Evolutionary conservation across 2,797 vertebrate genomes (phyloP).

Genomic region (Austrolebias charrua): DNA sequence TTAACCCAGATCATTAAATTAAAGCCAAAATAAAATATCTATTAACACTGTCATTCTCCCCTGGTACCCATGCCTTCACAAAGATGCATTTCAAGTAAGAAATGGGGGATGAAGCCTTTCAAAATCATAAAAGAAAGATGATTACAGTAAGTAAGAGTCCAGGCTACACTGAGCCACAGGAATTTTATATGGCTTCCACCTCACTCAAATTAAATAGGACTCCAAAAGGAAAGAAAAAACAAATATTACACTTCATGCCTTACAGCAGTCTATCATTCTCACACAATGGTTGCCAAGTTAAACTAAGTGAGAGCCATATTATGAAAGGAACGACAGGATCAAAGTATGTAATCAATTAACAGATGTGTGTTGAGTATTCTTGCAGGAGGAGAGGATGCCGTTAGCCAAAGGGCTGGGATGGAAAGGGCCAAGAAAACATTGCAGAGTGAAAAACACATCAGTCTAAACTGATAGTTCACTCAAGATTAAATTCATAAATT

Average conservation of each 20-base stretch:
- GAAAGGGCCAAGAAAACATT: conserved; percentile 33
- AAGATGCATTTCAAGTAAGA: conserved; percentile 34
- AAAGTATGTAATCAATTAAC: conserved; percentile 61
- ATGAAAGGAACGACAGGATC: conserved; percentile 47
- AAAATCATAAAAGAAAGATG: conserved; percentile 56
- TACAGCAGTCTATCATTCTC: conserved; percentile 65
- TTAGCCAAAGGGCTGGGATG: conserved; percentile 32
- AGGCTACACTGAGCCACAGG: conserved; percentile 55
- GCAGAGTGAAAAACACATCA: conserved; percentile 46
- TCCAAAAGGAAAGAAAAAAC: conserved; percentile 70
- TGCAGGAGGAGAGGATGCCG: conserved; percentile 38
- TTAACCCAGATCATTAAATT: conserved; percentile 24
- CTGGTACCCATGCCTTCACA: conserved; percentile 19
- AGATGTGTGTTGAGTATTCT: conserved; percentile 62
- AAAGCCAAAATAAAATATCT: conserved; percentile 43
- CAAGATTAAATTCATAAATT: conserved; percentile 30
- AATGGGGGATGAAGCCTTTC: conserved; percentile 48
- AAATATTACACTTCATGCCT: conserved; percentile 66
- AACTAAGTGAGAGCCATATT: conserved; percentile 35
- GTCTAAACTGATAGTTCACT: conserved; percentile 27
- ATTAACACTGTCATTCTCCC: conserved; percentile 20
- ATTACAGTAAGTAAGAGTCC: conserved; percentile 58
- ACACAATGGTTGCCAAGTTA: conserved; percentile 62
- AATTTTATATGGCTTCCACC: conserved; percentile 57
- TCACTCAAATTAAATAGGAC: conserved; percentile 52